phyloP scores from a whole-genome alignment of 2,797 vertebrate species.

The Alfaro cultratus region DNA sequence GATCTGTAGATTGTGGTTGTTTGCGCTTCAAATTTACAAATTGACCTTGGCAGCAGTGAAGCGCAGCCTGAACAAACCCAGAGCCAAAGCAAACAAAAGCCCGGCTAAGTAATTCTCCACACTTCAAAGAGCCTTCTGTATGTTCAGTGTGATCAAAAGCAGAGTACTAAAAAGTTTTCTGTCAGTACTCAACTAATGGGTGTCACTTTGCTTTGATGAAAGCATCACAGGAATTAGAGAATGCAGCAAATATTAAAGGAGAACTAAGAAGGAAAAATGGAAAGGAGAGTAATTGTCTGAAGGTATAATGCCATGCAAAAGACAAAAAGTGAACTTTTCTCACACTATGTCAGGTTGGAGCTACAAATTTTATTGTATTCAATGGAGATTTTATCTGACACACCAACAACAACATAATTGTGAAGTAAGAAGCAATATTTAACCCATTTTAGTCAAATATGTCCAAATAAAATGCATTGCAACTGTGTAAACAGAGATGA shows the following conservation, averaged over 20 bases:
- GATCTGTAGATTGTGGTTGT: slow-evolving; percentile 51
- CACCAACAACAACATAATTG: not conserved
- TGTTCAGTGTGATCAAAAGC: slow-evolving; percentile 34
- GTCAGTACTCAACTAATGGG: slow-evolving; percentile 14
- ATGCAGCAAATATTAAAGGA: slow-evolving; percentile 8
- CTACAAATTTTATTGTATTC: not conserved
- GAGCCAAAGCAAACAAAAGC: slow-evolving; percentile 63
- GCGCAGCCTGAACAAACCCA: slow-evolving; percentile 50
- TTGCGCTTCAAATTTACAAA: slow-evolving; percentile 61
- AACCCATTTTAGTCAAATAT: not conserved
- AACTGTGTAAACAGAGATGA: not conserved
- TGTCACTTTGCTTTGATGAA: slow-evolving; percentile 21
- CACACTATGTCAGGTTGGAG: not conserved
- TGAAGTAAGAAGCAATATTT: not conserved
- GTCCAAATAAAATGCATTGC: not conserved
- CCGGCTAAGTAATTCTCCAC: slow-evolving; percentile 49
- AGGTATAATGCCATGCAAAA: not conserved
- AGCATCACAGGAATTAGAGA: slow-evolving; percentile 11
- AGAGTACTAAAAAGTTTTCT: slow-evolving; percentile 18
- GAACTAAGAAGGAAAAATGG: not conserved
- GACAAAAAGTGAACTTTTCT: not conserved
- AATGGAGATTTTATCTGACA: not conserved
- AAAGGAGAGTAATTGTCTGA: slow-evolving; percentile 4
- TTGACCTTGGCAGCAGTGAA: slow-evolving; percentile 57
- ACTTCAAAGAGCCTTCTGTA: slow-evolving; percentile 60